Base-by-base conservation (phyloP, 2,797 vertebrate genomes). In the Myotis findleyi region DNA sequence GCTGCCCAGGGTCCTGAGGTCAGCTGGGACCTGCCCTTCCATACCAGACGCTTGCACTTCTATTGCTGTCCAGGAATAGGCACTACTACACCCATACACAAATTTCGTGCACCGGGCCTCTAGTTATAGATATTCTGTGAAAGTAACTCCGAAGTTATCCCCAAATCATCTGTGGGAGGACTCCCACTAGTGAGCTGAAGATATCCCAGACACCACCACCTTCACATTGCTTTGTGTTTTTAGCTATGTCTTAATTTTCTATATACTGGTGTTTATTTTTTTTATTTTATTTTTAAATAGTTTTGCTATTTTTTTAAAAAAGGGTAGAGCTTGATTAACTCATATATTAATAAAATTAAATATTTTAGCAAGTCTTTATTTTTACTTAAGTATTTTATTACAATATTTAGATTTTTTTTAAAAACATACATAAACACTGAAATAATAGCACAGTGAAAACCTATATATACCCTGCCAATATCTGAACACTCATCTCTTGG, bases 1-100 rank as follows among this genome's bases (percentile, higher is more conserved):
- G 25, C 13, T 59, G 5, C 12, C 57, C 5, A 59, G 12, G 57
- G 57, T 27, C 57, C 25, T 30, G 13, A 59, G 57, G 57, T 30
- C 25, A 59, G 25, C 12, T 59, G 57, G 57, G 25, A 59, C 11
- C 25, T 27, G 25, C 57, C 25, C 57, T 59, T 59, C 25, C 25
- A 59, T 11, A 30, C 11, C 57, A 59, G 57, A 30, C 0, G 1
- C 25, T 13, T 27, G 57, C 2, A 1, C 57, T 59, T 30, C 2
- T 2, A 59, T 30, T 5, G 5, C 27, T 30, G 25, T 12, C 12
- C 4, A 59, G 25, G 57, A 5, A 12, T 59, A 59, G 11, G 11
- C 12, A 59, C 57, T 59, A 25, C 2, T 59, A 25, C 2, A 59
- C 25, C 57, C 57, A 30, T 14, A 11, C 57, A 59, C 13, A 6